Base-by-base conservation (phyloP, 1,140 invertebrate genomes). In the Orius insidiosus region DNA sequence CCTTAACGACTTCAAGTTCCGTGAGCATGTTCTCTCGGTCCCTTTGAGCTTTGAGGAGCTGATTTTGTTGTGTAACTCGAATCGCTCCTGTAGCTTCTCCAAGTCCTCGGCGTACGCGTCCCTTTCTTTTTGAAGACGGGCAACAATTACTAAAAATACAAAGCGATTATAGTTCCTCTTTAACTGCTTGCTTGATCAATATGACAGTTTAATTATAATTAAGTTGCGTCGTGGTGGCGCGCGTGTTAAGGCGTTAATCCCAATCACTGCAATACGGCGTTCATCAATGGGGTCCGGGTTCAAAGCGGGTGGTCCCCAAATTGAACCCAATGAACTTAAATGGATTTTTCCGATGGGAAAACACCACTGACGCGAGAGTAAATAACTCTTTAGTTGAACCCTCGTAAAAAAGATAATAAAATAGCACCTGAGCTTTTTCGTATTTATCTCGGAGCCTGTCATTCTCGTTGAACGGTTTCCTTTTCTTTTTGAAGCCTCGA, bases 401-500 rank as follows among this genome's bases (percentile, higher is more conserved):
- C n/a, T n/a, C n/a, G n/a, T n/a, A n/a, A 14, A 43, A 32, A 1
- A 16, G 8, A 19, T 8, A 39, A 24, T 24, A 24, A 7, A 24
- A 7, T 54, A 56, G 63, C 70, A 87, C 84, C 72, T 88, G 85
- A 49, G 78, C 72, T 59, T 89, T 90, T 53, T 93, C 86, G 54
- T 78, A 77, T 64, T 90, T 92, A 56, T 92, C 87, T 57, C 80
- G 74, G 44, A 86, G 67, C 52, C 87, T 72, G 61, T 92, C 87
- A 35, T 77, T 74, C 52, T 94, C 87, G 47, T 54, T 86, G 79
- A 33, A 82, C 74, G 3, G 78, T 72, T 60, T 94, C 88, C 48
- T 82, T 72, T 61, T 94, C 88, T 61, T 90, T 90, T 60, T 88
- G 85, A 55, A 89, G 72, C 36, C 86, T 69, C 10, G 82, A 76